These are phyloP conservation scores for Ochropleura leucogaster DNA, from an alignment of 2,888 invertebrate genomes.

Conservation along the genomic window DNA sequence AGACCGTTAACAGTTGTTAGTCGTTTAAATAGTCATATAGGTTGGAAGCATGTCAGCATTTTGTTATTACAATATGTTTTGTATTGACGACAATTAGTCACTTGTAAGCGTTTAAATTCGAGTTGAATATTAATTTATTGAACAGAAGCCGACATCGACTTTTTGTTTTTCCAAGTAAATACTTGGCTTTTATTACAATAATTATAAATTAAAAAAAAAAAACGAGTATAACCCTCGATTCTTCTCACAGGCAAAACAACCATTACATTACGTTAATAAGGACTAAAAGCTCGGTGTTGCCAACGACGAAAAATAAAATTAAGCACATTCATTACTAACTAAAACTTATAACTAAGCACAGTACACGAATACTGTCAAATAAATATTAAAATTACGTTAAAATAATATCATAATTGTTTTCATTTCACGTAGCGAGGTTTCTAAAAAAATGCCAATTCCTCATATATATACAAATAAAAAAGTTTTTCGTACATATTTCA, in stretches of 20 bases:
- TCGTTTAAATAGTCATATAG: constrained; percentile 35
- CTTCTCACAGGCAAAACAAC: constrained; percentile 34
- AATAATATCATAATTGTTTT: constrained; percentile 69
- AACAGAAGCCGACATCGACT: constrained; percentile 31
- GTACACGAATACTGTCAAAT: constrained; percentile 74
- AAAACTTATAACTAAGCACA: constrained; percentile 63
- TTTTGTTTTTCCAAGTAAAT: constrained; percentile 4
- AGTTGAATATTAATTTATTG: constrained; percentile 34
- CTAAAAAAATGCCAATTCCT: constrained; percentile 59
- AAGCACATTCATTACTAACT: constrained; percentile 62
- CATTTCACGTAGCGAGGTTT: constrained; percentile 58
- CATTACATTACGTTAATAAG: constrained; percentile 47
- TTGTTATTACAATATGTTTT: constrained; percentile 31
- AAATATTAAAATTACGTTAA: constrained; percentile 73
- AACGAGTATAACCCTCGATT: constrained; percentile 28
- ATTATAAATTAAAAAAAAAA: constrained; percentile 18
- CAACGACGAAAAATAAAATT: constrained; percentile 53
- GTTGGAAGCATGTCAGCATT: constrained; percentile 33
- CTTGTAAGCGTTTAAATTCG: constrained; percentile 51
- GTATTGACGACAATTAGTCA: constrained; percentile 10
- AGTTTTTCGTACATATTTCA: constrained; percentile 51
- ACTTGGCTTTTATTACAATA: constrained; percentile 15
- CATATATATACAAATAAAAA: constrained; percentile 66
- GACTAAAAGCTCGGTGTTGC: constrained; percentile 38
- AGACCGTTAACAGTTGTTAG: not conserved